Base-by-base conservation (phyloP, 2,113 vertebrate species). In the Ranitomeya imitator region DNA sequence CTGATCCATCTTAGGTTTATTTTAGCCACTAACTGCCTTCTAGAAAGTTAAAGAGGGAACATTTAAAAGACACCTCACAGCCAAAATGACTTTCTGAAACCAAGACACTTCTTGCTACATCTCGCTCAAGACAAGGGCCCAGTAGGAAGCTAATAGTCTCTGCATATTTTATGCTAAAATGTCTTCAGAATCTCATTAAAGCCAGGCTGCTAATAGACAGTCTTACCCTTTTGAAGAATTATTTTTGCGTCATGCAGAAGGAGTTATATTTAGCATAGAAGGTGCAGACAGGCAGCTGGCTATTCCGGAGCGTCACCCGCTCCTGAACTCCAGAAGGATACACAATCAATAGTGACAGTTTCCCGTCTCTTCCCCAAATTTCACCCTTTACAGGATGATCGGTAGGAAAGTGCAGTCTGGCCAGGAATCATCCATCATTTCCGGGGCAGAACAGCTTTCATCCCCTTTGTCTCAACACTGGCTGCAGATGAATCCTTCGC, bases 161-260 rank as follows among this genome's bases (percentile, higher is more conserved):
- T 88, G 87, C 87, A 88, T 88, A 88, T 88, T 88, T 88, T 88
- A 88, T 83, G 74, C 59, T 89, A 77, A 85, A 89, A 85, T 83
- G 87, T 85, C 81, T 69, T 85, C 60, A 67, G 57, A 89, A 79
- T 85, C 80, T 89, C 82, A 89, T 89, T 89, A 89, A 19, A 84
- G 59, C 45, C 60, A 83, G 81, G n/a, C 80, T 76, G 71, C 87
- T 88, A 88, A 83, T 83, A 88, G 81, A 85, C 82, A 89, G 82
- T 65, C 74, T 89, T 89, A 89, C 81, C 87, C 82, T 88, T 88
- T 88, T 77, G 87, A 88, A 89, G 82, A 89, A 85, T 89, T 69
- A 89, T 89, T 89, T 88, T 89, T 89, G 87, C 82, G 73, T 83
- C 71, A 89, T 78, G 87, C 71, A 37, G 73, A 23, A 89, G 61